Evolutionary conservation across 1,140 invertebrate genomes (phyloP).

Genomic region (Bombus picipes): DNA sequence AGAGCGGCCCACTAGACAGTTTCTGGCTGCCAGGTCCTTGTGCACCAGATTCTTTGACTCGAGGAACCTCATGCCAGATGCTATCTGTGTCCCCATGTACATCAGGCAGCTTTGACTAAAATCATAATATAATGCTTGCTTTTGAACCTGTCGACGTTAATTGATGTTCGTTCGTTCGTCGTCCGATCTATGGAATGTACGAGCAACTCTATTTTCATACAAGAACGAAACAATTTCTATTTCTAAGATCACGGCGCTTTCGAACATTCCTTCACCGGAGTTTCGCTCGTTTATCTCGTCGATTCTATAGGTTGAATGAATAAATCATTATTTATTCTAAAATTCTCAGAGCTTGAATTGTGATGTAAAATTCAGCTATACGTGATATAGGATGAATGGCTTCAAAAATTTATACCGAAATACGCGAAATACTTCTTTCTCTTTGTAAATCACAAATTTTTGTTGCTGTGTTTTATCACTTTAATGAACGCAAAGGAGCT

Average conservation of each 20-base stretch:
- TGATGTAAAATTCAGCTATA: not conserved
- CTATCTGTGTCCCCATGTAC: constrained; percentile 93
- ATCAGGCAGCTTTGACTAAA: constrained; percentile 91
- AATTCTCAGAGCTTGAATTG: not conserved
- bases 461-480: not conserved
- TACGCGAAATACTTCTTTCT: no score
- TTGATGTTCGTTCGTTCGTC: not conserved
- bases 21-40: constrained; percentile 90
- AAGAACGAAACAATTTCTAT: not conserved
- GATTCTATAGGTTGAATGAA: no score
- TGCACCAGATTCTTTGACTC: constrained; percentile 91
- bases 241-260: not conserved
- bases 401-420: no score
- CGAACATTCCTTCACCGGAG: not conserved
- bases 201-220: constrained; percentile 8
- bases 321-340: no score
- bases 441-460: not conserved
- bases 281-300: not conserved
- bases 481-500: not conserved
- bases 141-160: not conserved
- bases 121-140: not conserved
- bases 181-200: no score
- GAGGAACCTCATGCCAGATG: constrained; percentile 94
- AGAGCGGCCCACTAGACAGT: constrained; percentile 92
- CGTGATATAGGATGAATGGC: no score